Base-by-base conservation (phyloP, 2,113 vertebrate species). In the Sylvia atricapilla region DNA sequence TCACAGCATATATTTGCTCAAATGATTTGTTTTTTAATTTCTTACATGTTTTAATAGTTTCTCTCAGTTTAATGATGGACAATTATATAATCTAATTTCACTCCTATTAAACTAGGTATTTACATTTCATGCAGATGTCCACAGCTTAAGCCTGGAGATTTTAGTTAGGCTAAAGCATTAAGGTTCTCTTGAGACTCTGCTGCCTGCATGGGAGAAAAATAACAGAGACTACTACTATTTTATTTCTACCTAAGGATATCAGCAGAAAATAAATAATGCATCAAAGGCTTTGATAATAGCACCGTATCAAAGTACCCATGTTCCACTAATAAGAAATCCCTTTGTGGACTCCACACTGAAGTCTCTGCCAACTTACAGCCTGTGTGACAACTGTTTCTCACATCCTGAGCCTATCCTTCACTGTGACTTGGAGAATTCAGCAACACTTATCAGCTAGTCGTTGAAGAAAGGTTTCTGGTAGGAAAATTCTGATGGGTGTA, bases 51-150 rank as follows among this genome's bases (percentile, higher is more conserved):
- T 92, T 95, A 74, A 47, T 78, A 91, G 93, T 64, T 87, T 84
- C 33, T 76, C 55, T 41, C 47, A n/a, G 23, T 78, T 94, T 92
- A 95, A 91, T 94, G 74, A 72, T 60, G 25, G 46, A 41, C 60
- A 94, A 89, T 84, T 92, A 91, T 49, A 75, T 72, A 81, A 89
- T 89, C 74, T 92, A 87, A 92, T 95, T 94, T 94, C 46, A 84
- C 2, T 91, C 87, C 77, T 87, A 23, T 89, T 89, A 94, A 92
- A 76, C 17, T n/a, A 84, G 24, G 14, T 53, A 64, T 87, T 95
- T 87, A 35, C 86, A 76, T 89, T 97, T 94, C 77, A 84, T 91
- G 69, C 53, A 79, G 56, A 52, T 76, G n/a, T 89, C 73, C 64
- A 53, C 17, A 72, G 21, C 27, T 75, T 84, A 67, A 91, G 37